Evolutionary conservation across 2,113 vertebrate genomes (phyloP), one percentile per base, ranked within the genome.

Genomic region (Trogon surrucura): DNA sequence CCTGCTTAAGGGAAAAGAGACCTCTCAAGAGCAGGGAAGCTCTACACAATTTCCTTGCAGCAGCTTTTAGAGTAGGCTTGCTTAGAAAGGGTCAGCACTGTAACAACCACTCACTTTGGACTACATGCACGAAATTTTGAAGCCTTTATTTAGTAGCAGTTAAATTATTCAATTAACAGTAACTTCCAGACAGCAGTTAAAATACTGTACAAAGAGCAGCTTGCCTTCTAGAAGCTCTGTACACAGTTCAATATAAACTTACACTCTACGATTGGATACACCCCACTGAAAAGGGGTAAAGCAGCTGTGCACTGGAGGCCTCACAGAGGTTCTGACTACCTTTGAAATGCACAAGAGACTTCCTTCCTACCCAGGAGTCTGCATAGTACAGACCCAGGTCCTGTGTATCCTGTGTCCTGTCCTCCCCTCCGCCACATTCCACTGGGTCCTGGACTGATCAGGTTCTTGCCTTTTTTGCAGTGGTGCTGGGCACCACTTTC

Each of bases 111-210:
- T 87, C 83, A 25, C 79, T 89, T 57, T 16, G 86, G 48, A 89
- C 84, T 32, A 36, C 17, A 27, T 71, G 80, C 69, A 84, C 95
- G 94, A 96, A 89, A 50, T 86, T 97, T 95, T 93, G 96, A 98
- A 98, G 97, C 93, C 94, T 98, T 98, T 98, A 98, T 98, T 98
- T 97, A 98, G 95, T 96, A 98, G 98, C 95, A 97, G 94, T 96
- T 97, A 97, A 97, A 96, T 97, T 97, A 97, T 92, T 97, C 84
- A 72, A 91, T 97, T 96, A 93, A 96, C 97, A 96, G n/a, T 97
- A 98, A 94, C 83, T 95, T 98, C 79, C 96, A 95, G 96, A 95
- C 84, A 97, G 94, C 95, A 97, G 93, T 97, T 97, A 97, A 97
- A 97, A 96, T 96, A 97, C 96, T 93, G 90, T 97, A 97, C 95